phyloP scores from a whole-genome alignment of 1,140 invertebrate species.

The Cotesia glomerata region DNA sequence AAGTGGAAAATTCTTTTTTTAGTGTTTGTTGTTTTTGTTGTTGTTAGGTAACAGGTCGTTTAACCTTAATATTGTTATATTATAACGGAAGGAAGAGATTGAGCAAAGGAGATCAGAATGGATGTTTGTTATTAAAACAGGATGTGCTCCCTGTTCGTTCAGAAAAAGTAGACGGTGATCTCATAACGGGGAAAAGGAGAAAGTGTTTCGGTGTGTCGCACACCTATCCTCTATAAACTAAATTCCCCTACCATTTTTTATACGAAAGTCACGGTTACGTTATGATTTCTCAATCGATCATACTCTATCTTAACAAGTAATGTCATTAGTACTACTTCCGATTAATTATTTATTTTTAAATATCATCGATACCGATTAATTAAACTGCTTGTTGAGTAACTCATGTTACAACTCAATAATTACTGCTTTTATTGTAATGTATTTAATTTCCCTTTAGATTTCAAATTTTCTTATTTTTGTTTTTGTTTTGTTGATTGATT shows the following conservation, averaged over 20 bases:
- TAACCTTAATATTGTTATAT: too few relatives aligned
- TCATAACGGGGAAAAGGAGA: slow-evolving; percentile 61
- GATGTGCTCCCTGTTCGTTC: neutral
- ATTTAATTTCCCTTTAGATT: too few relatives aligned
- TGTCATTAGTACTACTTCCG: slow-evolving; percentile 7
- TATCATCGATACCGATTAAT: neutral
- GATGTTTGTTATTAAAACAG: neutral
- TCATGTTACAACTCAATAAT: too few relatives aligned
- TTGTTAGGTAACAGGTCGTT: neutral
- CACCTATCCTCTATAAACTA: slow-evolving; percentile 2
- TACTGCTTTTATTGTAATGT: too few relatives aligned
- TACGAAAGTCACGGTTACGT: slow-evolving; percentile 54
- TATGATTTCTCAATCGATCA: slow-evolving; percentile 39
- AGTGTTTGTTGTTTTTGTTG: neutral
- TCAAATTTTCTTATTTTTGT: too few relatives aligned
- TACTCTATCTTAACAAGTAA: slow-evolving; percentile 10
- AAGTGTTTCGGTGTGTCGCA: slow-evolving; percentile 50
- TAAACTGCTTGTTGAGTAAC: neutral
- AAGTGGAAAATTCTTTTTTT: too few relatives aligned
- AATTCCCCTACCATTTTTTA: slow-evolving; percentile 6
- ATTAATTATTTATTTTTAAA: slow-evolving; percentile 3
- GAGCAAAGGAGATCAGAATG: neutral
- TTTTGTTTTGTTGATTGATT: too few relatives aligned
- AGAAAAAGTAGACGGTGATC: slow-evolving; percentile 50
- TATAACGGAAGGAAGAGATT: too few relatives aligned